Evolutionary conservation across 2,797 vertebrate genomes (phyloP).

Genomic region (Chromobotia macracanthus): DNA sequence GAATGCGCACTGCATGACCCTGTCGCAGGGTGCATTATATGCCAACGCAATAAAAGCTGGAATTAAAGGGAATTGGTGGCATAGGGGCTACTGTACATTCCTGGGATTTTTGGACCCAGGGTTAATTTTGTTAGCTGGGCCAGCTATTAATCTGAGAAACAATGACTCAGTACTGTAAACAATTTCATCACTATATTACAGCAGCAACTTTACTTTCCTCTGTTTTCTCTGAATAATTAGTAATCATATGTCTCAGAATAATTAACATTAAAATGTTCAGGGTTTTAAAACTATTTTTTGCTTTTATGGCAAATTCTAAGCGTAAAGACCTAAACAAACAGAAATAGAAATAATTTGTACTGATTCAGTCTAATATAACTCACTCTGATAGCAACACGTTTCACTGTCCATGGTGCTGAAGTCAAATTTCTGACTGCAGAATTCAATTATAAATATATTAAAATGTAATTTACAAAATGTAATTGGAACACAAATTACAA

Average conservation of each 20-base stretch:
- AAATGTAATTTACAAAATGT: neutral
- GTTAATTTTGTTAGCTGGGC: slow-evolving; percentile 16
- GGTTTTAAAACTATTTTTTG: no score
- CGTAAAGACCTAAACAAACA: no score
- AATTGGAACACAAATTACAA: neutral
- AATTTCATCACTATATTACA: neutral
- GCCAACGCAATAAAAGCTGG: slow-evolving; percentile 22
- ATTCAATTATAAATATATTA: neutral
- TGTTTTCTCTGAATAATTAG: neutral
- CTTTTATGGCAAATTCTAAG: no score
- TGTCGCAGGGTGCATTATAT: neutral
- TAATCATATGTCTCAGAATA: no score
- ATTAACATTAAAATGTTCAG: no score
- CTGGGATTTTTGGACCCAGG: slow-evolving; percentile 24
- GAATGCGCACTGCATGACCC: neutral
- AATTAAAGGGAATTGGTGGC: slow-evolving; percentile 16
- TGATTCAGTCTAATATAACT: no score
- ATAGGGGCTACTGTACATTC: neutral
- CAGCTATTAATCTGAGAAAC: slow-evolving; percentile 2
- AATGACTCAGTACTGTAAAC: slow-evolving; percentile 18
- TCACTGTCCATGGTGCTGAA: no score
- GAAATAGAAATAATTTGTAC: no score
- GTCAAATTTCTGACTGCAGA: no score
- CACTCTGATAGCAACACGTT: no score
- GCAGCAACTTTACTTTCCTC: neutral